Evolutionary conservation across 64 coral and sea anemone genomes (phyloP), one percentile per base, ranked within the genome.

Genomic region (Porites lutea): DNA sequence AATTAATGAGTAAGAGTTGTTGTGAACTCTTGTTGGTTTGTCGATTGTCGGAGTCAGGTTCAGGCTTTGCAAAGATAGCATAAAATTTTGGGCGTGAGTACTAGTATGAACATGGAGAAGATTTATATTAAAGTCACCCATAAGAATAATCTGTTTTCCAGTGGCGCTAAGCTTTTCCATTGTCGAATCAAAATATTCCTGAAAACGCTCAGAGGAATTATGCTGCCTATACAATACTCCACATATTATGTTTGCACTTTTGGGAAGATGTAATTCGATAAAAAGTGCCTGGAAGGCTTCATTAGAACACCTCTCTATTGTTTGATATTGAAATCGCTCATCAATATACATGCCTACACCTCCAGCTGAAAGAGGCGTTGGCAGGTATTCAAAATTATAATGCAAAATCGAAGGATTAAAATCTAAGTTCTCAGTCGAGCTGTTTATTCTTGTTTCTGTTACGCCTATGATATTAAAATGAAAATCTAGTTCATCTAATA

Each of bases 41-140:
- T 80, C 78, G 53, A 80, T 52, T 66, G 64, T 66, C 64, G 12
- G 64, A 66, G 64, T 66, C 64, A 66, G 64, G 64, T 66, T 66
- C 15, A 66, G 64, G 64, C 64, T 66, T 66, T 66, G 64, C 20
- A 66, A 66, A 66, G 64, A 66, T 18, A 60, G 75, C 48, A 80
- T 80, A 80, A 80, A 80, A 80, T 80, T 80, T 80, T 51, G 78
- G 78, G 78, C 78, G 78, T 59, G 59, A 80, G 78, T 80, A 80
- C 49, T 52, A 80, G 78, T 80, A 80, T 80, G 44, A 49, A n/a
- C n/a, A 57, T 80, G 59, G 59, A 80, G 78, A 60, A 50, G 45
- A 78, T 53, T 37, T 37, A 37, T 37, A 37, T 37, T 37, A 37
- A 37, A 37, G 27, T 37, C 27, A 37, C 27, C 27, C 78, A 80